Base-by-base conservation (phyloP, 2,888 invertebrate genomes). In the Mongoloraphidia duomilia region DNA sequence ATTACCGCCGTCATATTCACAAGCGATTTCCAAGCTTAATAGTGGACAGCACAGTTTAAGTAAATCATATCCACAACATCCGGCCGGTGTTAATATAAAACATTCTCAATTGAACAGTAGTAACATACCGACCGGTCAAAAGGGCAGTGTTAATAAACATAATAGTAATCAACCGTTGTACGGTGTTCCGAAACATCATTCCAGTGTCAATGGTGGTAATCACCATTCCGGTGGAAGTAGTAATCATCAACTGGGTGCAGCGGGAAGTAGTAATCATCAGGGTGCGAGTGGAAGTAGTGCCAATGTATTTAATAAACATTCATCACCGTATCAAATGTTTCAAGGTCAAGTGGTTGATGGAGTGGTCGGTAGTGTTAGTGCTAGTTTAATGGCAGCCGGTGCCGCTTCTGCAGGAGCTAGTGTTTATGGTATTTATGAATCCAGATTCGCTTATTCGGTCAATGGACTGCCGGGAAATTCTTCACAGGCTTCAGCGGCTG, bases 401-500 rank as follows among this genome's bases (percentile, higher is more conserved):
- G 53, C 56, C 14, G 48, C 50, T 34, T 50, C 52, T 34, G 41
- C 52, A 49, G 41, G 40, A 14, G 54, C 57, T 54, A 58, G 62
- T 57, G 62, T 64, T 52, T 65, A 60, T 52, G 65, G 65, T 58
- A 65, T 67, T 55, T 67, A 63, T 55, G 74, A 74, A 59, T 71
- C 71, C 46, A 74, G 73, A 60, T 75, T 72, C 58, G 69, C 73
- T 49, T 74, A 72, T 61, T 70, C 71, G 56, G 72, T 73, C 47
- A 73, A 69, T 59, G 71, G 72, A 35, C 60, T 71, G 52, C 71
- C 70, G 13, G 72, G 71, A 49, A 70, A 70, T 58, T 65, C 69
- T 49, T 72, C 73, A 44, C 74, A 75, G 58, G 71, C 74, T 42
- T 73, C 73, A 49, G 75, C 75, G 46, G 76, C 76, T 42, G 76